Conservation (phyloP, 2,113 vertebrate species). For the Perccottus glenii region DNA sequence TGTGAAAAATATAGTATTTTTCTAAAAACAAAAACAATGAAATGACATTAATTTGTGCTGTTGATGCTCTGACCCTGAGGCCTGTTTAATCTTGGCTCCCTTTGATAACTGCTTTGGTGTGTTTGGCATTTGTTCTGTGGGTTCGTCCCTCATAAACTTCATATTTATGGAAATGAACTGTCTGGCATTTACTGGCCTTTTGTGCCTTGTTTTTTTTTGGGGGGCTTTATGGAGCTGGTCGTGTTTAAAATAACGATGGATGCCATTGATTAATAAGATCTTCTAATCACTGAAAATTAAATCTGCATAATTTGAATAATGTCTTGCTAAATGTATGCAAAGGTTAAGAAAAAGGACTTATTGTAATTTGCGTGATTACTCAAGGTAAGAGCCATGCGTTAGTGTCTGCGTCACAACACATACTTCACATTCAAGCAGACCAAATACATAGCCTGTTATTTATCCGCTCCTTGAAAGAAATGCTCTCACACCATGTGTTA, state of each 20-base stretch:
- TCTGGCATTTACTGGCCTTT: conserved; percentile 32
- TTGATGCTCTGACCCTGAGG: background rate
- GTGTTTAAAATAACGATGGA: background rate
- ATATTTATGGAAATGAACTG: conserved; percentile 30
- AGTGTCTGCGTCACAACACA: too few relatives aligned
- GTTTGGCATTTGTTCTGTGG: background rate
- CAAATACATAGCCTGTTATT: too few relatives aligned
- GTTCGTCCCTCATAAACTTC: conserved; percentile 13
- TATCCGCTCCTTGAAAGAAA: too few relatives aligned
- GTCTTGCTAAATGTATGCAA: too few relatives aligned
- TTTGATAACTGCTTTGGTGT: conserved; percentile 6
- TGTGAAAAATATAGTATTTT: background rate
- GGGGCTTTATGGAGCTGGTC: background rate
- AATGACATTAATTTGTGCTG: background rate
- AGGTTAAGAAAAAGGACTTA: too few relatives aligned
- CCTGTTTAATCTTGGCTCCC: background rate
- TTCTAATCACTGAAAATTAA: background rate
- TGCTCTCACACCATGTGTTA: too few relatives aligned
- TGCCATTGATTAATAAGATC: background rate
- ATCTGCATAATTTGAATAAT: too few relatives aligned
- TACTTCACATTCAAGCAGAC: too few relatives aligned
- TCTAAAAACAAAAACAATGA: background rate
- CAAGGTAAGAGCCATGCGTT: too few relatives aligned
- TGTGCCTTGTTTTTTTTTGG: conserved; percentile 7
- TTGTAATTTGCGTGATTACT: too few relatives aligned